A percentile compares a stretch with the other conserved stretches of the same genome.
Evolutionary conservation across 2,888 invertebrate species (phyloP).

Genomic region (Euproctis similis): DNA sequence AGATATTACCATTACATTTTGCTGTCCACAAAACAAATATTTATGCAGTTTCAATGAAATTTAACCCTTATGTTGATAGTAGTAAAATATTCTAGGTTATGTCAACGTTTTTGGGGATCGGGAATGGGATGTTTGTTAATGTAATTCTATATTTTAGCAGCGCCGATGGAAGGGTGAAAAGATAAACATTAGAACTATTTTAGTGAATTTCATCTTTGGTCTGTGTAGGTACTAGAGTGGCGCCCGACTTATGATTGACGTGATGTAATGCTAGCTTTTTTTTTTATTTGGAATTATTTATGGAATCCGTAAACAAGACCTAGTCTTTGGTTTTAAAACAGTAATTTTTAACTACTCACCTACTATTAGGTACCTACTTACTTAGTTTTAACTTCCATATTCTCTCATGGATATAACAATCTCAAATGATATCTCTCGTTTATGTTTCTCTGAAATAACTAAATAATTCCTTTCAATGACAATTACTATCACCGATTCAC

Average conservation of each 20-base stretch:
- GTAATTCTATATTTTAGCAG: slow-evolving; percentile 73
- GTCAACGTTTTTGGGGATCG: slow-evolving; percentile 10
- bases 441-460: too few species aligned
- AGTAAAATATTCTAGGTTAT: slow-evolving; percentile 12
- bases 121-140: slow-evolving; percentile 40
- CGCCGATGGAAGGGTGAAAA: slow-evolving; percentile 71
- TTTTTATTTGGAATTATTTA: slow-evolving; percentile 5
- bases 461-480: too few species aligned
- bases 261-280: slow-evolving; percentile 56
- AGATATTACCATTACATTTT: slow-evolving; percentile 25
- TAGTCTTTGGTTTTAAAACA: neutral
- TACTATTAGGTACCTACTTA: too few species aligned
- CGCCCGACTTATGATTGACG: slow-evolving; percentile 64
- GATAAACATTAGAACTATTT: slow-evolving; percentile 69
- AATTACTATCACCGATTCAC: too few species aligned
- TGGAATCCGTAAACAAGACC: slow-evolving; percentile 14
- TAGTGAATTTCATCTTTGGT: slow-evolving; percentile 68
- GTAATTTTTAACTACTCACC: too few species aligned
- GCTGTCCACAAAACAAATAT: slow-evolving; percentile 40
- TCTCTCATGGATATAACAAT: too few species aligned
- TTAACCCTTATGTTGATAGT: slow-evolving; percentile 28
- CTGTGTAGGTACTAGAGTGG: slow-evolving; percentile 65
- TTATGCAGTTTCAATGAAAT: slow-evolving; percentile 27
- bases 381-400: too few species aligned
- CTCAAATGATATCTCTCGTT: too few species aligned